Evolutionary conservation across 2,888 invertebrate species (phyloP).

Genomic region (Netelia fuscicornis): DNA sequence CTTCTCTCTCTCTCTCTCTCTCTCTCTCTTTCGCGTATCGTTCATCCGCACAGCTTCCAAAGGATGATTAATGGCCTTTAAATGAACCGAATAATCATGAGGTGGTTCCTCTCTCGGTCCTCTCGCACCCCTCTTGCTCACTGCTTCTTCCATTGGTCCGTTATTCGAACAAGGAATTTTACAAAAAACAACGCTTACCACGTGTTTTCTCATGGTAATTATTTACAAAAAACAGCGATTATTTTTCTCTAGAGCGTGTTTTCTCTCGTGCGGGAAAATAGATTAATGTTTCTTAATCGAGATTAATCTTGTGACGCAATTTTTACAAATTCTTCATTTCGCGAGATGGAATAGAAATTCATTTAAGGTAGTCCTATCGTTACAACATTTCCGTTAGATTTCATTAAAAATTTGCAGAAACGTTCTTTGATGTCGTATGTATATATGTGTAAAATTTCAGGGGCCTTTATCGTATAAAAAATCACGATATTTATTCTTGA

Average conservation of each 20-base stretch:
- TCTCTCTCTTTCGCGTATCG: constrained; percentile 13
- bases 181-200: constrained; percentile 10
- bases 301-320: no score
- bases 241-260: not conserved
- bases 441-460: no score
- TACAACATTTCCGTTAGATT: no score
- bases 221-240: constrained; percentile 22
- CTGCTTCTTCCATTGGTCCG: not conserved
- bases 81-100: constrained; percentile 75
- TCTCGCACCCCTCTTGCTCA: not conserved
- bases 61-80: constrained; percentile 74
- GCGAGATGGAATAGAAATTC: no score
- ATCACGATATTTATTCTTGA: no score
- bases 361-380: no score
- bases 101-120: constrained; percentile 9
- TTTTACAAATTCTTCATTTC: no score
- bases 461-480: no score
- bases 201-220: constrained; percentile 16
- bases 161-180: constrained; percentile 4
- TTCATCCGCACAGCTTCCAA: constrained; percentile 51
- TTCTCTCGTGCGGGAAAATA: no score
- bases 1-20: constrained; percentile 6
- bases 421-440: no score
- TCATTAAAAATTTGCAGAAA: no score
- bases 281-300: no score